phyloP scores from a whole-genome alignment of 2,113 vertebrate species.

The Triplophysa siluroides region DNA sequence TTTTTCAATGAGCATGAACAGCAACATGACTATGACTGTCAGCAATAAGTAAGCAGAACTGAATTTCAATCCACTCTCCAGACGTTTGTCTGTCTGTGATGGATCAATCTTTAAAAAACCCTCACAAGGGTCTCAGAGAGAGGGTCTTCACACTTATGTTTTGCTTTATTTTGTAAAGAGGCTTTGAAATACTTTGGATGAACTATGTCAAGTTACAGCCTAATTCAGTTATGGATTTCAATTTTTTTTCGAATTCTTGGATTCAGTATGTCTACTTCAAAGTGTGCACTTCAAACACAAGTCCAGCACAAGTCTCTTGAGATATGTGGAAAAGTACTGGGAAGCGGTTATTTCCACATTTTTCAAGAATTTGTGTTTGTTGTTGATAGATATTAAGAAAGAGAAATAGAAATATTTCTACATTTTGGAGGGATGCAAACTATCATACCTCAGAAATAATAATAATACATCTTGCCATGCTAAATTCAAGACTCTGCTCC shows the following conservation, averaged over 20 bases:
- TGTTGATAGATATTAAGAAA: not conserved
- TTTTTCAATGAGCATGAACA: too few relatives aligned
- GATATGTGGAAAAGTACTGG: not conserved
- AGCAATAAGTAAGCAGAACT: slow-evolving; percentile 5
- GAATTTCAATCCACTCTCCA: slow-evolving; percentile 4
- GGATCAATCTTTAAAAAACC: slow-evolving; percentile 20
- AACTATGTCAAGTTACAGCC: slow-evolving; percentile 7
- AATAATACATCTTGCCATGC: too few relatives aligned
- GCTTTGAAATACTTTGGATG: not conserved
- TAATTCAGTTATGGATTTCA: not conserved
- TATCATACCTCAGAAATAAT: too few relatives aligned
- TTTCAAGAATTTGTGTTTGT: not conserved
- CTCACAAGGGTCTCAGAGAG: not conserved
- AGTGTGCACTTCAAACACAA: slow-evolving; percentile 12
- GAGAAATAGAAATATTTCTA: not conserved
- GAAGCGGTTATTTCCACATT: not conserved
- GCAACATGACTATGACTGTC: too few relatives aligned
- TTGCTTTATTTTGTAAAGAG: not conserved
- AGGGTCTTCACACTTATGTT: not conserved
- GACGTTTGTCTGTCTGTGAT: not conserved
- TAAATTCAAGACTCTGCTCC: too few relatives aligned
- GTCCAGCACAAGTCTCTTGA: slow-evolving; percentile 9
- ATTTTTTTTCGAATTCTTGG: not conserved
- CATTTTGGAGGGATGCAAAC: not conserved
- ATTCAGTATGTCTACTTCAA: not conserved